Base-by-base conservation (phyloP, 2,113 vertebrate genomes). In the Numenius arquata region DNA sequence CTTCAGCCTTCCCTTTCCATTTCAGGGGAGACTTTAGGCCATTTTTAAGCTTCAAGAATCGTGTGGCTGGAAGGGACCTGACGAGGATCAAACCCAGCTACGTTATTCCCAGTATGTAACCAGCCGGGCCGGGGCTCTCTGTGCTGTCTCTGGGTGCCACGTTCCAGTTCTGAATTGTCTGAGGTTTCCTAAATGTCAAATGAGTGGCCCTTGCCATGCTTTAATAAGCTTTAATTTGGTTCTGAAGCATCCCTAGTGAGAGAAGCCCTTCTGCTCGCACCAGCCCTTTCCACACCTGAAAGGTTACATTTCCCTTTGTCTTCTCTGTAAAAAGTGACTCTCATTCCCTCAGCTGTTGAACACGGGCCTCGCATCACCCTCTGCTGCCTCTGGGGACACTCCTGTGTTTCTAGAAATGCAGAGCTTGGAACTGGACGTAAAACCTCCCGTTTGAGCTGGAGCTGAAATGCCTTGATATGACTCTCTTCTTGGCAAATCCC, bases 331-430 rank as follows among this genome's bases (percentile, higher is more conserved):
- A 40, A 61, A 79, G 16, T 21, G 61, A 32, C 2, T 16, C 27
- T n/a, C 0, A 1, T 66, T 66, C 71, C 26, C 84, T 62, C 50
- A 34, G 1, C 0, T 1, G 12, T 30, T 70, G 27, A 8, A 7
- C 13, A 7, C 8, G 9, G 34, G 17, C 26, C 21, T 86, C 22
- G 36, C 6, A 2, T 26, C 25, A 30, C 41, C 38, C 22, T 67
- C 30, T 56, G 52, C 67, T 76, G 5, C 62, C 52, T 38, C 12
- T 21, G 36, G 62, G 52, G 29, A 47, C 58, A 12, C 17, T 71
- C 5, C 0, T 8, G 15, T 14, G 9, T 85, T 75, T 52, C 36
- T 72, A 11, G 41, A 84, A 90, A 53, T 8, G 29, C 45, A 27
- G 56, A 66, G 15, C 47, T 84, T 13, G 2, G 41, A 56, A 15